Base-by-base conservation (phyloP, 2,113 vertebrate genomes). In the Takifugu flavidus region DNA sequence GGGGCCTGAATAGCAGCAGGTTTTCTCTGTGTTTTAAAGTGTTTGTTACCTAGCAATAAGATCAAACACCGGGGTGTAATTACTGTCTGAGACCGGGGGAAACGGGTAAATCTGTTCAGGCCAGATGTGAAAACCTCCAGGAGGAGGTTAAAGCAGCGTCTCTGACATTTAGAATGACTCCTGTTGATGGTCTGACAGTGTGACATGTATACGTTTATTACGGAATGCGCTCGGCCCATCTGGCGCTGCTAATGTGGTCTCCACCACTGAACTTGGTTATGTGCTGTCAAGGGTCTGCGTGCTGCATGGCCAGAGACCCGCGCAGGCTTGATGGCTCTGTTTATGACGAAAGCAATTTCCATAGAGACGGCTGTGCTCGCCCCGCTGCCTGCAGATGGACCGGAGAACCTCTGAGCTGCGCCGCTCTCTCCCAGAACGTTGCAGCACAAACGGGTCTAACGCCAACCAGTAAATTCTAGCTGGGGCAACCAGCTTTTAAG, bases 341-440 rank as follows among this genome's bases (percentile, higher is more conserved):
- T 74, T 78, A 78, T 88, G 88, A 88, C 82, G 85, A 81, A 85
- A 88, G 85, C 87, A 64, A 89, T 87, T 87, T 87, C 82, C 86
- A 89, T 87, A 86, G 85, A 89, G 85, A 89, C 86, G 57, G 79
- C 53, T 69, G 74, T 49, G 82, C 72, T 67, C 15, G 62, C 77
- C 47, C 62, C 65, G 65, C 65, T 15, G 54, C 57, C 69, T 69
- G 74, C 64, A 59, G 56, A 79, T 57, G 69, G 72, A 69, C 73
- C 82, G 70, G 29, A 34, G 31, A 43, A 47, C 71, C 74, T 59
- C 28, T 44, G 46, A 67, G 70, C 53, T 58, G 47, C 47, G 50
- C 20, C 25, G 67, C 49, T 45, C 31, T 74, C 62, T 31, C 39
- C 13, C 26, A 25, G 47, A 50, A 45, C 29, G 45, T 58, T 15